phyloP scores from a whole-genome alignment of 2,888 invertebrate genomes.

The Reticulitermes lucifugus region DNA sequence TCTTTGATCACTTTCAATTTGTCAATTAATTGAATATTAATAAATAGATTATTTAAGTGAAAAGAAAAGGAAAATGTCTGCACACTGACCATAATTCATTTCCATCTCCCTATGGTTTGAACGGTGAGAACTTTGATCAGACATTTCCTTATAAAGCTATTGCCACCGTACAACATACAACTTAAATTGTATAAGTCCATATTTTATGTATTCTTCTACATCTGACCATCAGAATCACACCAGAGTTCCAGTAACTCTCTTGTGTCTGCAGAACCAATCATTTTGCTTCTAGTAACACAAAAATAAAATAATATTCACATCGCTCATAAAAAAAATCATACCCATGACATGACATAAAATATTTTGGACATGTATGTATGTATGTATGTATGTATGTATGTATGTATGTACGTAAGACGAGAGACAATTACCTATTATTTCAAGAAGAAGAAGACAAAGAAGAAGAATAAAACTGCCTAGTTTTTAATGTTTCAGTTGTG shows the following conservation, averaged over 20 bases:
- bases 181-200: background rate
- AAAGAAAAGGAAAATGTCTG: constrained; percentile 1
- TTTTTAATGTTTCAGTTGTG: background rate
- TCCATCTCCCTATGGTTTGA: background rate
- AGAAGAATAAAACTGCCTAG: background rate
- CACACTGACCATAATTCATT: background rate
- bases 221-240: background rate
- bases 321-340: background rate
- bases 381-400: too few relatives aligned
- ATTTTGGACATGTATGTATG: background rate
- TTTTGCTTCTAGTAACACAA: background rate
- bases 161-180: constrained; percentile 3
- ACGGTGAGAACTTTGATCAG: constrained; percentile 16
- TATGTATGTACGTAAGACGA: background rate
- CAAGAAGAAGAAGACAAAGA: background rate
- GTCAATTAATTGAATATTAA: constrained; percentile 17
- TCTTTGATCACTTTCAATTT: constrained; percentile 11
- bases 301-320: background rate
- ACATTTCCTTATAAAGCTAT: constrained; percentile 16
- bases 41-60: constrained; percentile 8
- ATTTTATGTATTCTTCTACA: background rate
- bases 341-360: background rate
- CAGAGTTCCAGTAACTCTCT: background rate
- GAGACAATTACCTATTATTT: background rate
- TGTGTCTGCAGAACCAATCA: background rate